Percentiles rank a stretch among this genome's conserved stretches.
Conservation (phyloP, 2,888 invertebrate species). For the Stenolophus ochropezus region DNA sequence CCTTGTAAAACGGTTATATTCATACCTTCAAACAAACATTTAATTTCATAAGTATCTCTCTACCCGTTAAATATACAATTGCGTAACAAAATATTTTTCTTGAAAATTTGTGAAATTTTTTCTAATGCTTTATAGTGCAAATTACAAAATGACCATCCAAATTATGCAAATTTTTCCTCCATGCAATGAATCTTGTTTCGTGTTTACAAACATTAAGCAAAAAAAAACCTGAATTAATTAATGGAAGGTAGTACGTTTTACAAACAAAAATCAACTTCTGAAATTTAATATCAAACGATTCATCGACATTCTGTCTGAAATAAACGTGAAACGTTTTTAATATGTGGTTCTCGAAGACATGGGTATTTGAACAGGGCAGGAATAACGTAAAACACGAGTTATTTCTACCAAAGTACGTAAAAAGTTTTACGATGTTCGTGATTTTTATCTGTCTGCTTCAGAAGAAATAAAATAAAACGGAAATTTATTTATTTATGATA, state of each 20-base stretch:
- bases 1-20: slow-evolving; percentile 3
- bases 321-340: slow-evolving; percentile 35
- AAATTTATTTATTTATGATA: too few species aligned
- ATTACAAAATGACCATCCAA: not conserved
- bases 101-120: not conserved
- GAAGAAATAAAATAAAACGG: not conserved
- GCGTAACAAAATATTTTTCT: not conserved
- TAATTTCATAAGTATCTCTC: not conserved
- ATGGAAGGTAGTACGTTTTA: not conserved
- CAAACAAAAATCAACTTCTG: not conserved
- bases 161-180: not conserved
- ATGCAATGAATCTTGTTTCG: not conserved
- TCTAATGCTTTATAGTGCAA: not conserved
- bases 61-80: not conserved
- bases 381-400: not conserved
- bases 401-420: not conserved
- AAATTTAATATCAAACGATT: slow-evolving; percentile 27
- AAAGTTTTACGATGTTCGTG: not conserved
- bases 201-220: slow-evolving; percentile 15
- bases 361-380: slow-evolving; percentile 18
- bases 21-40: not conserved
- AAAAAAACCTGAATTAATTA: slow-evolving; percentile 24
- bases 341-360: slow-evolving; percentile 25
- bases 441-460: slow-evolving; percentile 1
- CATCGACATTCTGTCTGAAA: slow-evolving; percentile 28